Evolutionary conservation across 2,113 vertebrate genomes (phyloP), one percentile per base, ranked within the genome.

Genomic region (Trogon melanurus): DNA sequence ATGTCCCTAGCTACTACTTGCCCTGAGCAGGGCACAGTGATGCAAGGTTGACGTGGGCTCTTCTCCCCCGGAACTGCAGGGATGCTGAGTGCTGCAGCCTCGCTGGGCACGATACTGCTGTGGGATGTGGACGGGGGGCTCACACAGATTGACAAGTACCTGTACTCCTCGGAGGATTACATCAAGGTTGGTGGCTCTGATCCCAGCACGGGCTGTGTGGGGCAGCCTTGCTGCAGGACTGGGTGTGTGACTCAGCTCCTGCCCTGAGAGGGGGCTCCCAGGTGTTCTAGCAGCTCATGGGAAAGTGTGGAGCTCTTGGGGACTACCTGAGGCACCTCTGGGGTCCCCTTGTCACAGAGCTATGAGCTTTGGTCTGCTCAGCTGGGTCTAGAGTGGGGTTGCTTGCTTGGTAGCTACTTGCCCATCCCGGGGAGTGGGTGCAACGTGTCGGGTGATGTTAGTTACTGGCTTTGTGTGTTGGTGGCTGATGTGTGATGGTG

Each of bases 121-220:
- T 99, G 99, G 99, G 99, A 99, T 0, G 99, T 99, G 83, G 99
- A 99, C 0, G 99, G 99, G 11, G 99, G 99, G 32, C 98, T 99
- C 69, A 99, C 99, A 0, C 99, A 99, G 97, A 99, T 99, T 0
- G 99, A 99, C 97, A 99, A 99, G 94, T 99, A 99, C 90, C 98
- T 99, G 25, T 99, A 99, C 92, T 99, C 99, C 5, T 99, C 99
- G 0, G 99, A 99, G 89, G 99, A 99, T 97, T 99, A 99, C 94
- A 99, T 99, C 91, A 99, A 99, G 99, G 99, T 99, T 32, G 73
- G 94, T 58, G 34, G 70, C 9, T 61, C 32, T 54, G 93, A 97
- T 29, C 97, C 97, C 8, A 76, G 98, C 56, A 88, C 81, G 10
- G 60, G 51, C n/a, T 82, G 45, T 56, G 0, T 47, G 57, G 48